phyloP scores from a whole-genome alignment of 2,888 invertebrate genomes.

The Watsonalla cultraria region DNA sequence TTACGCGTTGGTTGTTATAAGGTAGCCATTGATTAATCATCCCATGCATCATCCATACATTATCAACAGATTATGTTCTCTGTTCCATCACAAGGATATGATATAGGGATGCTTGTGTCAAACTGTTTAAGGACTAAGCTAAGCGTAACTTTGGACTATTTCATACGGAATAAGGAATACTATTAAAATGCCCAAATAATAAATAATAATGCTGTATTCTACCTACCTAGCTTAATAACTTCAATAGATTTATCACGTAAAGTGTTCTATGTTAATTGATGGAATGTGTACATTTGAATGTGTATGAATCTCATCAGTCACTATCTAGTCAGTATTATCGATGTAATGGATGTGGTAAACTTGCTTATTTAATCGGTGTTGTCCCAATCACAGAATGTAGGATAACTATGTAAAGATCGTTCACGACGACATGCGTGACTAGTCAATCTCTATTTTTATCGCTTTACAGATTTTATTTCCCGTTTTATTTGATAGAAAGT shows the following conservation, averaged over 20 bases:
- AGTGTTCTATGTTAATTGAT: constrained; percentile 18
- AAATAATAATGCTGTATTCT: neutral
- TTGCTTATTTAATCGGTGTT: constrained; percentile 39
- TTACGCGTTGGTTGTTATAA: neutral
- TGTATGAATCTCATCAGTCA: constrained; percentile 23
- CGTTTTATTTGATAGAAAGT: constrained; percentile 3
- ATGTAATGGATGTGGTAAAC: constrained; percentile 22
- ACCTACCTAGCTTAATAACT: neutral
- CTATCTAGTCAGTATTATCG: constrained; percentile 37
- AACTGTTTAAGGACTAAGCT: neutral
- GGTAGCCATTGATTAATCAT: neutral
- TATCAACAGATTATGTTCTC: neutral
- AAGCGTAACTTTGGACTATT: neutral
- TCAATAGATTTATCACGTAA: neutral
- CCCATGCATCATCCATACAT: neutral
- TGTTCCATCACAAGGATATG: neutral
- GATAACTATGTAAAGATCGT: constrained; percentile 3
- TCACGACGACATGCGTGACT: constrained; percentile 5
- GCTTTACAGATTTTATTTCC: constrained; percentile 2
- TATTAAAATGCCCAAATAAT: neutral
- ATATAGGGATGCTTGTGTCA: neutral
- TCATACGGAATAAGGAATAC: neutral
- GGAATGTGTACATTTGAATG: constrained; percentile 15
- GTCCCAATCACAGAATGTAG: constrained; percentile 66
- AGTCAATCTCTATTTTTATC: constrained; percentile 5